phyloP scores from a whole-genome alignment of 1,140 invertebrate species.

The Listronotus bonariensis region DNA sequence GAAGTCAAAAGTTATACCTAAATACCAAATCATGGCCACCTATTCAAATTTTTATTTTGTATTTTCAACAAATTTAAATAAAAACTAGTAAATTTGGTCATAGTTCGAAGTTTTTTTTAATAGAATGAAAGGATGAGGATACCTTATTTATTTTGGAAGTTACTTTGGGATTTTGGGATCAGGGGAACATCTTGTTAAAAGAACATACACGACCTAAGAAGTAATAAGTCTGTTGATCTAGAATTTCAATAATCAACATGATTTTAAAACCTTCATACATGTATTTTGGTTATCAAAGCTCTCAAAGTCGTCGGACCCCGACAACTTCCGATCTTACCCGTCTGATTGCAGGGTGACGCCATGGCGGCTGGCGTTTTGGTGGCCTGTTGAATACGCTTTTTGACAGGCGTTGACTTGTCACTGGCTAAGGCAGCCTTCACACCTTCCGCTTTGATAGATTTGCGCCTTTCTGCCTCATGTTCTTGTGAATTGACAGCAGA shows the following conservation, averaged over 20 bases:
- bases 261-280: conserved; percentile 8
- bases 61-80: no score
- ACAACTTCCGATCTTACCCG: conserved; percentile 61
- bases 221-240: no score
- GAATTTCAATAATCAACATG: neutral
- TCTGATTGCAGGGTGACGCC: conserved; percentile 59
- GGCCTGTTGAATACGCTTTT: conserved; percentile 51
- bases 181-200: no score
- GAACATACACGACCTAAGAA: no score
- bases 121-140: no score
- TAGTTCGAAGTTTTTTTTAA: no score
- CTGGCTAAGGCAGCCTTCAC: conserved; percentile 42
- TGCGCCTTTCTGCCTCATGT: conserved; percentile 57
- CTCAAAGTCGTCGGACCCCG: conserved; percentile 18
- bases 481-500: conserved; percentile 67
- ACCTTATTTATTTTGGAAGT: no score
- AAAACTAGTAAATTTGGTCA: no score
- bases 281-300: conserved; percentile 23
- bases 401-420: conserved; percentile 41
- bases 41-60: no score
- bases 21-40: no score
- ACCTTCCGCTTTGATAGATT: conserved; percentile 45
- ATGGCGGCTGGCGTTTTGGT: conserved; percentile 42
- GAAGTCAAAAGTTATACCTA: no score
- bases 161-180: no score